Evolutionary conservation across 2,797 vertebrate genomes (phyloP), one percentile per base, ranked within the genome.

Genomic region (Falco novaeseelandiae): DNA sequence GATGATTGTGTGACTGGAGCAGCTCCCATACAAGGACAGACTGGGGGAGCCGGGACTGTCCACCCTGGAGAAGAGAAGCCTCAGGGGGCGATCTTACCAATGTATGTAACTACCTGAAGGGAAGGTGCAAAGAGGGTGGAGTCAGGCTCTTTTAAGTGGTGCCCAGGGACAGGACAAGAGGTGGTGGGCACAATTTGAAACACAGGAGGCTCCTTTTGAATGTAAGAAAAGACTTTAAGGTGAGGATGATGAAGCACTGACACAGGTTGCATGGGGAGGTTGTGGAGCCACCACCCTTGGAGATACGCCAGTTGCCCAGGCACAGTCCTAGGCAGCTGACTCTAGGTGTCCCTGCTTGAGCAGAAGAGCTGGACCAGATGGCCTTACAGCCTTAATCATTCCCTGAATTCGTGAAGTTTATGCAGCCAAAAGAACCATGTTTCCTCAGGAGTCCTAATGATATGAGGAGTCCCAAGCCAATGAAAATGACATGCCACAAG

Each of bases 311-410:
- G 22, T 34, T 46, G 3, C 8, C 30, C 20, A 23, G 59, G 6
- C 0, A 0, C 30, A 12, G 38, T 62, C 20, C n/a, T 55, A 38
- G 30, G 26, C 18, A 40, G 1, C 42, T 70, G 48, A 5, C 2
- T 80, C 8, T 61, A 55, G 10, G 15, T 63, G 22, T 48, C 8
- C 14, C 6, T 79, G 38, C n/a, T 61, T 65, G 58, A 79, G 40
- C 49, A 76, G 40, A 8, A 57, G 17, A 5, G 9, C 46, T 52
- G 19, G 21, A 62, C 8, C 27, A 44, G 55, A n/a, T 58, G 51
- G n/a, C 16, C 17, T 86, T 44, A 29, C 29, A 51, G 27, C 21
- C 9, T 51, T 32, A 42, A 38, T 14, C 19, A 14, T 13, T 59
- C 46, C 16, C 16, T 67, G 73, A 62, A 48, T 78, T 46, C 87